Base-by-base conservation (phyloP, 2,888 invertebrate genomes). In the Diarsia brunnea region DNA sequence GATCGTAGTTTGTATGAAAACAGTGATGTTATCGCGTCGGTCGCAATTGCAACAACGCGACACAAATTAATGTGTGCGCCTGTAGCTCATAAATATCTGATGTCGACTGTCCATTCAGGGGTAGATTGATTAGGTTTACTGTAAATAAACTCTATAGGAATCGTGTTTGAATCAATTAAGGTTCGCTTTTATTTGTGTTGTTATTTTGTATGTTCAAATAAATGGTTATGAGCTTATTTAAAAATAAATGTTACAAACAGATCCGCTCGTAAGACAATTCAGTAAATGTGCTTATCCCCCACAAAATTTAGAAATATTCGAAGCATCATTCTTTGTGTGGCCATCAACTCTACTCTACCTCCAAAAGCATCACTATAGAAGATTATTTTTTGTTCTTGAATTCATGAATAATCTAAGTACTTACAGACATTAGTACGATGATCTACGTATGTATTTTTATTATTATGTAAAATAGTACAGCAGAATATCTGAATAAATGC, bases 31-130 rank as follows among this genome's bases (percentile, higher is more conserved):
- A 82, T 83, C 69, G 38, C 14, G 16, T 21, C 45, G 14, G 63
- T 55, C 55, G 12, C 71, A 67, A 75, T 60, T 73, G 68, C 16
- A 66, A 75, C 67, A 67, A 69, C 75, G 43, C 67, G 61, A 82
- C 66, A 68, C 67, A 78, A 82, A 79, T 79, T 73, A 68, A 45
- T 75, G 67, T 72, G 65, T 21, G 70, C 38, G 66, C 21, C 4
- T 31, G 63, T 60, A 31, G 55, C 72, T 82, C 45, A 79, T 83
- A 73, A 43, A 73, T 82, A 60, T 73, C 21, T 72, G 71, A 82
- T 72, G 82, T 24, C 16, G 16, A 55, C 49, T 78, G 71, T 65
- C 55, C 19, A 14, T 66, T 73, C 58, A 75, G 38, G 45, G 49
- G 7, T 45, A 38, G 24, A 61, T 72, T 77, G 77, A 61, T 81